Percentiles rank a stretch among this genome's conserved stretches.
phyloP scores from a whole-genome alignment of 1,140 invertebrate species.

The Druon quercuslanigerum region DNA sequence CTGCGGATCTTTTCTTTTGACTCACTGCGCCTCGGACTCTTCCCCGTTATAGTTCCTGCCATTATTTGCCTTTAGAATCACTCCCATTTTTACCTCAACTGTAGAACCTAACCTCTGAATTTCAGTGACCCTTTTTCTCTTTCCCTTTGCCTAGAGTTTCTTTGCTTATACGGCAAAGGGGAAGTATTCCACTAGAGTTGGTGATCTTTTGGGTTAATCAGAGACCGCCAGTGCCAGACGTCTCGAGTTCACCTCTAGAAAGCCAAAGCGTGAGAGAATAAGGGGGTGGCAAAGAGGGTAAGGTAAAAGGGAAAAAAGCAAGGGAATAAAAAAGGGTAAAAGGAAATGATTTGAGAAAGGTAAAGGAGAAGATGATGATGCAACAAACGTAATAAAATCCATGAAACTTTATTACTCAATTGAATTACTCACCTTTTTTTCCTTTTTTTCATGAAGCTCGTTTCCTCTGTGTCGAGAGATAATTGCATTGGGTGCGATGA shows the following conservation, averaged over 20 bases:
- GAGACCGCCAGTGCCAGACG: conserved; percentile 63
- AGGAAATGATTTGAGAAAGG: conserved; percentile 34
- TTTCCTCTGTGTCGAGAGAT: too few relatives aligned
- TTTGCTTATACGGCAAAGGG: not conserved
- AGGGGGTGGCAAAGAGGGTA: conserved; percentile 32
- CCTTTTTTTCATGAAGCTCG: not conserved
- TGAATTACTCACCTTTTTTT: not conserved
- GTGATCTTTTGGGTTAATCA: conserved; percentile 64
- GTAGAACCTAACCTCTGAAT: conserved; percentile 3
- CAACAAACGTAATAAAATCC: conserved; percentile 32
- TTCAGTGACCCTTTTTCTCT: conserved; percentile 3
- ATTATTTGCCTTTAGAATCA: not conserved
- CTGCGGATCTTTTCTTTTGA: not conserved
- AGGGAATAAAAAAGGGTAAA: conserved; percentile 32
- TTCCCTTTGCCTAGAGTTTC: not conserved
- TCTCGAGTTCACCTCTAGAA: conserved; percentile 57
- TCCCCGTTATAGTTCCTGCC: not conserved
- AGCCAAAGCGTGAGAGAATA: conserved; percentile 33
- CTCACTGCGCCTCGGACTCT: too few relatives aligned
- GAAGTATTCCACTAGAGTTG: conserved; percentile 36
- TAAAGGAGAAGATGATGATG: conserved; percentile 35
- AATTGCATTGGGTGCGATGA: too few relatives aligned
- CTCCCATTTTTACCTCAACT: not conserved
- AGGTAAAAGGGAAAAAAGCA: conserved; percentile 37
- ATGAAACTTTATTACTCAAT: conserved; percentile 14